Conservation (phyloP, 2,113 vertebrate genomes). For the Cnemophilus loriae region DNA sequence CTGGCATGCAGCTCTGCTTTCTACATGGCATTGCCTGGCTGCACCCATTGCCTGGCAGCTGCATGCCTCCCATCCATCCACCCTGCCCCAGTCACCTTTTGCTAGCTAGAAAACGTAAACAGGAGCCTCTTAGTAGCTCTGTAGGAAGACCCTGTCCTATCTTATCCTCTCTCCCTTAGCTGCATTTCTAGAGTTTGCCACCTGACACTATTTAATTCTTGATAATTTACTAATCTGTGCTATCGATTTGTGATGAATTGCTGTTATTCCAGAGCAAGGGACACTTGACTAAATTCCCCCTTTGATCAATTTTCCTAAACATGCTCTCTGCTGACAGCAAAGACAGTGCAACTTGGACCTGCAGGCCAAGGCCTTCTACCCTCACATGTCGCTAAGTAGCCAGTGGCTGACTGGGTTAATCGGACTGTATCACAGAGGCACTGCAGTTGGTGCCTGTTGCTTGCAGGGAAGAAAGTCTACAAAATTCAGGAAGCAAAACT, state of each 20-base stretch:
- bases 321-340: neutral
- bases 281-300: neutral
- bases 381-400: neutral
- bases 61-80: neutral
- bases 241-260: neutral
- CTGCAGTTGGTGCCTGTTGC: neutral
- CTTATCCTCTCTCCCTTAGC: neutral
- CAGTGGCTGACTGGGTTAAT: neutral
- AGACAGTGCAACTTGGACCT: neutral
- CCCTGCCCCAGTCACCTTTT: neutral
- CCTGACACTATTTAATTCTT: neutral
- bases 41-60: neutral
- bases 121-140: neutral
- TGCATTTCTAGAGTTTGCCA: neutral
- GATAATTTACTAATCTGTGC: neutral
- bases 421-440: neutral
- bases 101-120: neutral
- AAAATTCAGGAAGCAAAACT: neutral
- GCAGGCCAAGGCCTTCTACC: neutral
- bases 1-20: neutral
- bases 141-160: neutral
- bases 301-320: neutral
- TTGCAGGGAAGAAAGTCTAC: neutral
- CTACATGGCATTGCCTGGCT: neutral
- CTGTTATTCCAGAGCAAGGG: neutral